Conservation (phyloP, 2,888 invertebrate genomes). For the Atrina japonica region DNA sequence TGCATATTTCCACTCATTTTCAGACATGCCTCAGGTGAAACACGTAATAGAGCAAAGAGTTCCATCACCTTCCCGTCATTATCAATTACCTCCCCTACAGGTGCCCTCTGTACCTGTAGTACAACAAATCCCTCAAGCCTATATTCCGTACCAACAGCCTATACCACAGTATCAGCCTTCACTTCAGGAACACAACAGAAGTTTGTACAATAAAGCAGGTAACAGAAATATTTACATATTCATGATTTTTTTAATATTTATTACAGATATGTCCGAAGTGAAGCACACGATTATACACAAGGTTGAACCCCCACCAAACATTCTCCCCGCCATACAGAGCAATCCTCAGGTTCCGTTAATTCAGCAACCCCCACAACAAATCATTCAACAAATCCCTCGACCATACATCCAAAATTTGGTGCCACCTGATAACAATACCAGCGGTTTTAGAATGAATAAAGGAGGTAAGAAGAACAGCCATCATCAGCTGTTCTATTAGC, state of each 20-base stretch:
- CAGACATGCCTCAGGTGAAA: too few relatives aligned
- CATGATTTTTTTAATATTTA: not conserved
- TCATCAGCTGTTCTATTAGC: not conserved
- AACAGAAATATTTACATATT: not conserved
- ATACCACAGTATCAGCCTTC: too few relatives aligned
- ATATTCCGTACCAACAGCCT: too few relatives aligned
- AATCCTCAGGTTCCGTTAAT: conserved; percentile 45
- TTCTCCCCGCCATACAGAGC: conserved; percentile 54
- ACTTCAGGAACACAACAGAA: too few relatives aligned
- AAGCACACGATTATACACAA: conserved; percentile 71
- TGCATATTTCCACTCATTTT: too few relatives aligned
- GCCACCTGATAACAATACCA: conserved; percentile 25
- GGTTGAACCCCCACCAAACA: conserved; percentile 48
- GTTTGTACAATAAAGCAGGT: too few relatives aligned
- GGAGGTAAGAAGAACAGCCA: conserved; percentile 53
- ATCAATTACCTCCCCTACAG: too few relatives aligned
- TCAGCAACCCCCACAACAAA: conserved; percentile 48
- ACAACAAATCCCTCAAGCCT: too few relatives aligned
- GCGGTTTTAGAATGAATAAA: conserved; percentile 54
- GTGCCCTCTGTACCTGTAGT: too few relatives aligned
- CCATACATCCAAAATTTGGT: conserved; percentile 52
- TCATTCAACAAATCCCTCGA: conserved; percentile 50
- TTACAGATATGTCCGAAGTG: conserved; percentile 68
- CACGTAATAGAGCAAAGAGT: too few relatives aligned
- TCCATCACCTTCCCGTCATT: too few relatives aligned